Percentiles rank a stretch among this genome's conserved stretches.
Conservation (phyloP, 2,113 vertebrate species). For the Scomber scombrus region DNA sequence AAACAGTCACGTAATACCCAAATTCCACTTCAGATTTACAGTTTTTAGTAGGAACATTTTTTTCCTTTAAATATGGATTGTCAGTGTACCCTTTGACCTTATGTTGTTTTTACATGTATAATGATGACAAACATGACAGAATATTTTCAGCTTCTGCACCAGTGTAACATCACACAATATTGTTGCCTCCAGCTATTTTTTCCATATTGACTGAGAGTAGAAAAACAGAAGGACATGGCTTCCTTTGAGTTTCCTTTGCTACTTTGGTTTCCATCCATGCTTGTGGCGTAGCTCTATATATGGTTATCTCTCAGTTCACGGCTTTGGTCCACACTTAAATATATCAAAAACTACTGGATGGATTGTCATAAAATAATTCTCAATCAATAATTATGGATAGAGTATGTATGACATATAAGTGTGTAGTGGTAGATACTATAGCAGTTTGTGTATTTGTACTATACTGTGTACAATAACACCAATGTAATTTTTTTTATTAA, state of each 20-base stretch:
- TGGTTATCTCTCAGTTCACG: too few species aligned
- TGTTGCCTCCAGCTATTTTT: conserved; percentile 14
- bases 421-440: too few species aligned
- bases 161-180: neutral
- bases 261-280: too few species aligned
- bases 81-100: neutral
- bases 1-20: neutral
- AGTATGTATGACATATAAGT: neutral
- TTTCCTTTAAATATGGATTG: neutral
- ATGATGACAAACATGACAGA: neutral
- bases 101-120: neutral
- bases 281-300: too few species aligned
- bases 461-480: too few species aligned
- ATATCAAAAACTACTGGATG: too few species aligned
- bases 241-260: conserved; percentile 5
- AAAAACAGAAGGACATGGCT: conserved; percentile 4
- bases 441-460: too few species aligned
- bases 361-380: too few species aligned
- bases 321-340: too few species aligned
- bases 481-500: too few species aligned
- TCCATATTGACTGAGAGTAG: neutral
- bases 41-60: too few species aligned
- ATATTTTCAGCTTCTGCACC: conserved; percentile 16
- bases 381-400: neutral
- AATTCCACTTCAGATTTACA: neutral